Evolutionary conservation across 2,113 vertebrate genomes (phyloP), one percentile per base, ranked within the genome.

Genomic region (Aldabrachelys gigantea): DNA sequence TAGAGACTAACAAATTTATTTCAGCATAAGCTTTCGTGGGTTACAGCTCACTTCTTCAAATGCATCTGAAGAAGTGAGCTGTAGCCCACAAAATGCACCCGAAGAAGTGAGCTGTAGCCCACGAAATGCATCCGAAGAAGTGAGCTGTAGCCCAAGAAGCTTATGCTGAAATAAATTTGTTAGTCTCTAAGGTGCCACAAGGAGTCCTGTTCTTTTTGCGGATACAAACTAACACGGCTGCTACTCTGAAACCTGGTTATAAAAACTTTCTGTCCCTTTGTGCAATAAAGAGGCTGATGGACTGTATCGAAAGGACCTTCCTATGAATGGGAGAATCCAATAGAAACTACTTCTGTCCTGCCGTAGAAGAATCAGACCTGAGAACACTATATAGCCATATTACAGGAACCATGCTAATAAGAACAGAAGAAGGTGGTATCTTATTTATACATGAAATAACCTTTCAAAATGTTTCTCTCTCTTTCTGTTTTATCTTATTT

Each of bases 381-480:
- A 75, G 27, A 87, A 3, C 10, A 50, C 57, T 86, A 57, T 6
- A 86, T 44, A 52, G 3, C 31, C n/a, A 93, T 13, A 88, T 88
- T 38, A 87, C 57, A 92, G 85, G 76, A 85, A 31, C 38, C 4
- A 49, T 21, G 13, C 14, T 91, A 91, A 90, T 82, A 91, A 91
- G 49, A 85, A 24, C 13, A 85, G 82, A 80, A 93, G 4, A 72
- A 83, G 38, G 38, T 89, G 93, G 92, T 54, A 47, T 69, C 62
- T 86, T 90, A 80, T 14, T 52, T 80, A 83, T 82, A 5, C 6
- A 78, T 85, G 53, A 92, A 62, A 10, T 29, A 53, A 75, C 44
- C 65, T 94, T 97, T 94, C 56, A 84, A n/a, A 90, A 83, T 35
- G 25, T 52, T 92, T 76, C 49, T 91, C 57, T 89, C 88, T 90